Base-by-base conservation (phyloP, 1,140 invertebrate species). In the Melanaphis sacchari region DNA sequence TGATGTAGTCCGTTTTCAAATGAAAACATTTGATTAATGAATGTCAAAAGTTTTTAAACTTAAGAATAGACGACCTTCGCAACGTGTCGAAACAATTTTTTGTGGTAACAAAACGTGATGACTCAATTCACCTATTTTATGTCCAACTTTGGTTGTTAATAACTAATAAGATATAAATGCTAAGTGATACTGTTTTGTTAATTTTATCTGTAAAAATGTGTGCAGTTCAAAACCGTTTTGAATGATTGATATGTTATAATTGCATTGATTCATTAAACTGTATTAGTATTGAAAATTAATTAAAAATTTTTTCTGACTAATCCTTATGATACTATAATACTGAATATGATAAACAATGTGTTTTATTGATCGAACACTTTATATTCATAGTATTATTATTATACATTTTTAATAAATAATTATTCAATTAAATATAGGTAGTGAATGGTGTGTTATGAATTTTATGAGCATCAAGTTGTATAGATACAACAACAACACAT, bases 31-130 rank as follows among this genome's bases (percentile, higher is more conserved):
- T 40, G 81, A 93, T 93, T 93, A 93, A 93, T 93, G 81, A 82
- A n/a, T 93, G 81, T 93, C 36, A 93, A 84, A 93, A 85, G 76
- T 93, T 54, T 93, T 41, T 38, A 49, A 84, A 66, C 26, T 66
- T 90, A 90, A 66, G 89, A 90, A 90, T 90, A 90, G 89, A 90
- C 18, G 54, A 66, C 89, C 89, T 90, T 90, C 89, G 89, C 15
- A 18, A 90, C 38, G 52, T 66, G 89, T 66, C 54, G 24, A 41
- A 90, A 90, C 89, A 38, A 38, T 49, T 26, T 90, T 66, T n/a
- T 90, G 52, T 66, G 15, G 31, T 66, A 66, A 66, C 38, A 90
- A 90, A 90, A 90, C 38, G 52, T 90, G 89, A 90, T 59, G 54
- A 41, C 26, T 90, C 54, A 90, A 90, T 66, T 90, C 36, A 90